These are phyloP conservation scores for Trochalopteron elliotii DNA, from an alignment of 2,113 vertebrate species.

Conservation along the genomic window DNA sequence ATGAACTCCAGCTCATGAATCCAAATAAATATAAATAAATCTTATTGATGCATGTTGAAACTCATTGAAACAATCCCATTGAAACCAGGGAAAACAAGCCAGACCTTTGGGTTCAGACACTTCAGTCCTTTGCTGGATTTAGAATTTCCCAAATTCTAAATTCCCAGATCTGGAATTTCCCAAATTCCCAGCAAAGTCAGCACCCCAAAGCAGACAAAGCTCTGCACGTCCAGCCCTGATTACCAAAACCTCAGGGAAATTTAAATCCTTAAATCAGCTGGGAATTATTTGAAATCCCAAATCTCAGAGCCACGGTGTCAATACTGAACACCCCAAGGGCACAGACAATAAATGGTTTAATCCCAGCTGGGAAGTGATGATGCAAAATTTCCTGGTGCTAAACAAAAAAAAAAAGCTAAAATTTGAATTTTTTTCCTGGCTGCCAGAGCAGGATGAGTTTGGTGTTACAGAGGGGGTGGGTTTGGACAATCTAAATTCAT, in stretches of 20 bases:
- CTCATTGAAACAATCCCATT: not conserved
- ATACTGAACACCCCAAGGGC: not conserved
- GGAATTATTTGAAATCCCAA: not conserved
- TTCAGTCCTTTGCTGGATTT: not conserved
- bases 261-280: not conserved
- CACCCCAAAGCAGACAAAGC: not conserved
- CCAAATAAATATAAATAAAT: not conserved
- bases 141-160: too few relatives aligned
- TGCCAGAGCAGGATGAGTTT: not conserved
- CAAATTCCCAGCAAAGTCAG: not conserved
- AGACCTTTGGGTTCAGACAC: not conserved
- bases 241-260: not conserved
- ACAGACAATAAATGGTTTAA: not conserved
- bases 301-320: accelerated
- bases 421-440: not conserved
- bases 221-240: not conserved
- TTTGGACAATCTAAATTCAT: not conserved
- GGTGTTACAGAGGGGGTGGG: not conserved
- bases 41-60: not conserved
- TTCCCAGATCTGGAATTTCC: too few relatives aligned
- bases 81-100: not conserved
- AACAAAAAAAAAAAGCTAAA: not conserved
- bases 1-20: not conserved
- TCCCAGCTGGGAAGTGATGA: not conserved
- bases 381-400: not conserved